Evolutionary conservation across 1,140 invertebrate genomes (phyloP).

Genomic region (Temnothorax longispinosus): DNA sequence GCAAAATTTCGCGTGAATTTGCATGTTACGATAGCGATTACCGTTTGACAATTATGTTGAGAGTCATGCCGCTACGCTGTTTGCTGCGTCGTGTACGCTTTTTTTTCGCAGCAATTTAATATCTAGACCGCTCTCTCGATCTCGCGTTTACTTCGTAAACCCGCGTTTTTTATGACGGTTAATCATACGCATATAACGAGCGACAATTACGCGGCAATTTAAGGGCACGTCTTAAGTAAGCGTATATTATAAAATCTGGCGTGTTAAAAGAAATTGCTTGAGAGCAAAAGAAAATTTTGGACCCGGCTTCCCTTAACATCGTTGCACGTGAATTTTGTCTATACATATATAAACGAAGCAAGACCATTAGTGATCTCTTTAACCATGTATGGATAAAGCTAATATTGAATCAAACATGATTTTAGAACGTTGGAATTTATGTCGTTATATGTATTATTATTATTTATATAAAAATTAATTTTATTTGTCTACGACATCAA

Average conservation of each 20-base stretch:
- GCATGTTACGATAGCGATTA: not conserved
- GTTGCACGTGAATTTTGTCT: not conserved
- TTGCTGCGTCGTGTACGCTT: not conserved
- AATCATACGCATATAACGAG: conserved; percentile 45
- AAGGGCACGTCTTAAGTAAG: conserved; percentile 27
- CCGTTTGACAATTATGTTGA: not conserved
- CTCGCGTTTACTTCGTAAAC: conserved; percentile 13
- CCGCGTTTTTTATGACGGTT: conserved; percentile 33
- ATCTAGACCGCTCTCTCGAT: conserved; percentile 25
- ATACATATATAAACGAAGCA: not conserved
- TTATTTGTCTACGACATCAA: not conserved
- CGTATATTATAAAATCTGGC: conserved; percentile 48
- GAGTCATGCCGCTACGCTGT: not conserved
- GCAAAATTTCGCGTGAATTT: not conserved
- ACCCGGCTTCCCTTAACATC: not conserved
- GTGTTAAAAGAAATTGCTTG: conserved; percentile 42
- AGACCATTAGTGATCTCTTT: not conserved
- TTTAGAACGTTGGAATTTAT: not conserved
- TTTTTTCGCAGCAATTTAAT: conserved; percentile 17
- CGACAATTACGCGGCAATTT: conserved; percentile 49
- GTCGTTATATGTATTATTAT: not conserved
- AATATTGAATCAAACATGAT: not conserved
- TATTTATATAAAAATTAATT: not conserved
- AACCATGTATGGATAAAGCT: not conserved
- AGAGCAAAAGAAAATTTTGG: conserved; percentile 32